A percentile compares a stretch with the other conserved stretches of the same genome.
Conservation (phyloP, 1,140 invertebrate species). For the Sycophila sp. region DNA sequence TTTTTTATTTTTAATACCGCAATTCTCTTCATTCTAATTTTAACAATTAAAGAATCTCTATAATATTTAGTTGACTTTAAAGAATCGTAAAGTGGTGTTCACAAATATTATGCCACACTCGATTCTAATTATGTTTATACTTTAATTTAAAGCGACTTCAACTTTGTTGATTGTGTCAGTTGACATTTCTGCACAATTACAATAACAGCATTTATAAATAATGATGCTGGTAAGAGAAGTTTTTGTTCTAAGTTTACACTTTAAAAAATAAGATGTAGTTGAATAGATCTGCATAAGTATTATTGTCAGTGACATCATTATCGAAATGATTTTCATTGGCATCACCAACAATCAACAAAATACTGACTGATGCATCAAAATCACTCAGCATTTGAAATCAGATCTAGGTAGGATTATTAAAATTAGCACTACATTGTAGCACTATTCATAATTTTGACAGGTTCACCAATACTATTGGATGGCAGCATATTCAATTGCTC, state of each 20-base stretch:
- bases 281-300: conserved; percentile 13
- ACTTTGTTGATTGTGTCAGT: conserved; percentile 28
- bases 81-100: conserved; percentile 22
- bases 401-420: background rate
- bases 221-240: background rate
- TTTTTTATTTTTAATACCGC: background rate
- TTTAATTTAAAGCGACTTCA: conserved; percentile 38
- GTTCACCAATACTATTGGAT: conserved; percentile 58
- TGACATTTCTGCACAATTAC: conserved; percentile 25
- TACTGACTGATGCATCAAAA: background rate
- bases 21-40: conserved; percentile 3
- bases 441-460: conserved; percentile 26
- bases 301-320: conserved; percentile 14
- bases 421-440: conserved; percentile 8
- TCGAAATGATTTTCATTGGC: background rate
- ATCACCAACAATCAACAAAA: conserved; percentile 15
- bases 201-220: conserved; percentile 22
- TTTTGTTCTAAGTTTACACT: background rate
- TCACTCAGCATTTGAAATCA: background rate
- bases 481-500: conserved; percentile 65
- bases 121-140: conserved; percentile 28
- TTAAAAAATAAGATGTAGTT: conserved; percentile 8
- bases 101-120: conserved; percentile 37
- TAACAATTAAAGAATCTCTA: conserved; percentile 24
- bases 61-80: conserved; percentile 15